A percentile compares a stretch with the other conserved stretches of the same genome.
Evolutionary conservation across 2,113 vertebrate species (phyloP).

Genomic region (Patagioenas fasciata): DNA sequence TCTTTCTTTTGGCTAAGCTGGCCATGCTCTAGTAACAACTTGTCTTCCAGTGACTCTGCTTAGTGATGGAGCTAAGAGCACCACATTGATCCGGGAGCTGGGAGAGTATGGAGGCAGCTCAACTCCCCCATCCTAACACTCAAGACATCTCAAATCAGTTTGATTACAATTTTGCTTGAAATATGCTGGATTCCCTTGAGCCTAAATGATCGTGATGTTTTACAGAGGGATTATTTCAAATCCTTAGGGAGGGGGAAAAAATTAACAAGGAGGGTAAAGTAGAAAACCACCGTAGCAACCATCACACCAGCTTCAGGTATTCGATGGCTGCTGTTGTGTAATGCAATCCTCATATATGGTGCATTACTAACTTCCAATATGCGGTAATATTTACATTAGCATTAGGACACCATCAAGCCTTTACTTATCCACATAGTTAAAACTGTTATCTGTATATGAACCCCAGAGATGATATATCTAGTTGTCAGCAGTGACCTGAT

Average conservation of each 20-base stretch:
- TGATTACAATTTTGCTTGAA: conserved; percentile 17
- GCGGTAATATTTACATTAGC: conserved; percentile 70
- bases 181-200: background rate
- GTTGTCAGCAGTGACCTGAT: conserved; percentile 82
- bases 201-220: background rate
- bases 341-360: background rate
- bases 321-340: background rate
- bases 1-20: background rate
- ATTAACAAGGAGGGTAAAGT: background rate
- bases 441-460: conserved; percentile 80
- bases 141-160: background rate
- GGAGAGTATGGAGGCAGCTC: background rate
- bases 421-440: conserved; percentile 79
- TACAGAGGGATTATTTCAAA: background rate
- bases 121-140: background rate
- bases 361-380: conserved; percentile 48
- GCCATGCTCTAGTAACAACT: background rate
- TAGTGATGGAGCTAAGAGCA: background rate
- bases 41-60: background rate
- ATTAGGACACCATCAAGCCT: conserved; percentile 58
- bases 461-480: conserved; percentile 80
- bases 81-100: background rate
- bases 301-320: background rate
- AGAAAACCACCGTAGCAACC: background rate
- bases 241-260: background rate